Percentiles rank a stretch among this genome's conserved stretches.
These are phyloP conservation scores for Dreissena rostriformis DNA, from an alignment of 1,140 invertebrate species.

Conservation along the genomic window DNA sequence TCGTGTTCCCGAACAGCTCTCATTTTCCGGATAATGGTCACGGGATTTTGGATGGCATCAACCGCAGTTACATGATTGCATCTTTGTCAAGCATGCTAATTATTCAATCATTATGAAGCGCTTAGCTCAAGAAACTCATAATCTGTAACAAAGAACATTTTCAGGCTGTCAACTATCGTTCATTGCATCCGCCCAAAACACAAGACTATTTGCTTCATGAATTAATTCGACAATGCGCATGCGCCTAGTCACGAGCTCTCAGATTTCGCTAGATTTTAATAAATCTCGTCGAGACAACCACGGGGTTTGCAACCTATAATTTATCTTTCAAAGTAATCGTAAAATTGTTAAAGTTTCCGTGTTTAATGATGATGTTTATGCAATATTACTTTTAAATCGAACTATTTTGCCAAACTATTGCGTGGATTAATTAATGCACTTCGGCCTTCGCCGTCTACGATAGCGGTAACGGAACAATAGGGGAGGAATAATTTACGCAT, in stretches of 20 bases:
- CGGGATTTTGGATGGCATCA: neutral
- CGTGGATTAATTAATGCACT: neutral
- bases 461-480: neutral
- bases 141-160: conserved; percentile 51
- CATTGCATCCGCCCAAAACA: conserved; percentile 28
- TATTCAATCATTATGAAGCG: conserved; percentile 57
- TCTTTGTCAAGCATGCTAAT: conserved; percentile 40
- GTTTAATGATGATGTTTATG: conserved; percentile 22
- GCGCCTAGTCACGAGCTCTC: conserved; percentile 37
- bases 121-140: conserved; percentile 56
- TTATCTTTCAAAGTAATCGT: conserved; percentile 55
- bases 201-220: conserved; percentile 10
- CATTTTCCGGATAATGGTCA: no score
- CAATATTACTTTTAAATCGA: conserved; percentile 43
- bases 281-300: conserved; percentile 28
- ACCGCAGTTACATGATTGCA: conserved; percentile 32
- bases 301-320: conserved; percentile 55
- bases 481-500: neutral
- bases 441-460: neutral
- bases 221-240: conserved; percentile 45
- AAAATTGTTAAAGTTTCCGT: conserved; percentile 50
- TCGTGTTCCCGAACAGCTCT: no score
- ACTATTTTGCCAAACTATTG: conserved; percentile 38
- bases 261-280: conserved; percentile 48
- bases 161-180: conserved; percentile 36